Evolutionary conservation across 2,888 invertebrate species (phyloP).

Genomic region (Heteromyza rotundicornis): DNA sequence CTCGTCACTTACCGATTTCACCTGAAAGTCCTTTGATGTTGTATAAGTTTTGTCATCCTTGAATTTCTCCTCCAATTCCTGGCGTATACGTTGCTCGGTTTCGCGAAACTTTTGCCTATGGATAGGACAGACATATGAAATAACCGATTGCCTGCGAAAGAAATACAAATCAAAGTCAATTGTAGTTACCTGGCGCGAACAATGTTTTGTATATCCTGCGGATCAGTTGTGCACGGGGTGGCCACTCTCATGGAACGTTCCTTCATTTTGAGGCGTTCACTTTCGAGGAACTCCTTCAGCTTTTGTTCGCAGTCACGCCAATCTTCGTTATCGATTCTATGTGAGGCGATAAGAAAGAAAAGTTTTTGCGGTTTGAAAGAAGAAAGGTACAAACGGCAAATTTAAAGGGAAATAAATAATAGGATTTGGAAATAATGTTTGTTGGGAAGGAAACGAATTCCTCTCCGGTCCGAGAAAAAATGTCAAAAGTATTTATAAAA

Average conservation of each 20-base stretch:
- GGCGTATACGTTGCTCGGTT: conserved; percentile 51
- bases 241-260: conserved; percentile 48
- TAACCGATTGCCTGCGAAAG: not conserved
- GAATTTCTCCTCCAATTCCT: conserved; percentile 44
- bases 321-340: conserved; percentile 57
- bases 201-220: conserved; percentile 54
- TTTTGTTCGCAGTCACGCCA: conserved; percentile 59
- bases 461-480: no score
- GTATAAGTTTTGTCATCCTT: conserved; percentile 29
- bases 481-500: no score
- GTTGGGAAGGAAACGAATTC: no score
- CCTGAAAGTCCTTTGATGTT: conserved; percentile 17
- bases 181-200: conserved; percentile 51
- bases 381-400: conserved; percentile 1
- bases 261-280: conserved; percentile 55
- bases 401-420: conserved; percentile 3
- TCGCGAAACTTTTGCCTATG: conserved; percentile 57
- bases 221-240: conserved; percentile 53
- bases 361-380: not conserved
- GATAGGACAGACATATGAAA: no score
- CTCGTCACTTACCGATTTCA: conserved; percentile 19
- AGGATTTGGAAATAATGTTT: conserved; percentile 25
- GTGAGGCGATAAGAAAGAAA: not conserved
- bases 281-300: conserved; percentile 56
- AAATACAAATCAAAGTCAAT: not conserved